Evolutionary conservation across 2,113 vertebrate species (phyloP), one percentile per base, ranked within the genome.

Genomic region (Hipposideros armiger): DNA sequence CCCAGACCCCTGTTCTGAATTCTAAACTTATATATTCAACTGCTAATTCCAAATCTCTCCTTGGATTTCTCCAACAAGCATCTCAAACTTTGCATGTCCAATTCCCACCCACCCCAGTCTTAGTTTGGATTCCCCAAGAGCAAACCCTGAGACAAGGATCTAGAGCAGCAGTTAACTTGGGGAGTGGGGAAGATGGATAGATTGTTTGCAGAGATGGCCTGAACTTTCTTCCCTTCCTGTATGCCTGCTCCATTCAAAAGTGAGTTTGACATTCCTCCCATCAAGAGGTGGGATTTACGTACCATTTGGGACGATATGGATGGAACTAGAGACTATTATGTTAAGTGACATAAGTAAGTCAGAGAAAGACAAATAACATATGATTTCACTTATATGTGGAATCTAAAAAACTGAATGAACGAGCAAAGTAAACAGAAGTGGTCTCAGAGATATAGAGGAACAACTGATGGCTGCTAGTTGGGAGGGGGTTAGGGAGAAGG

Each of bases 51-150:
- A 70, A 80, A 50, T 87, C 40, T 91, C 77, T 30, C 19, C 13
- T 95, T 84, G 64, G 64, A 13, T 73, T 88, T 94, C 87, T 80
- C 56, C 64, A 54, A 36, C 42, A 67, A 89, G 14, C 19, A 67
- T 47, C n/a, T 54, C 50, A 67, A 47, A 88, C 24, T 84, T 66
- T 62, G 13, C 42, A 47, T 62, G 36, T 89, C 24, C 28, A 11
- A 28, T 50, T 72, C 52, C 56, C 30, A 19, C 36, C 60, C 11
- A 67, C 32, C 4, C 30, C 19, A n/a, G 64, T 28, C 26, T 84
- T 60, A 50, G 70, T 80, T 45, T 94, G 16, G 16, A 78, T 60
- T 72, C 40, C n/a, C 28, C 36, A 58, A 85, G 91, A 36, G 74
- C n/a, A n/a, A 54, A 91, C 32, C 85, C 50, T 67, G 36, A 87